A percentile compares a stretch with the other conserved stretches of the same genome.
Conservation (phyloP, 2,888 invertebrate species). For the Drosophila birchii region DNA sequence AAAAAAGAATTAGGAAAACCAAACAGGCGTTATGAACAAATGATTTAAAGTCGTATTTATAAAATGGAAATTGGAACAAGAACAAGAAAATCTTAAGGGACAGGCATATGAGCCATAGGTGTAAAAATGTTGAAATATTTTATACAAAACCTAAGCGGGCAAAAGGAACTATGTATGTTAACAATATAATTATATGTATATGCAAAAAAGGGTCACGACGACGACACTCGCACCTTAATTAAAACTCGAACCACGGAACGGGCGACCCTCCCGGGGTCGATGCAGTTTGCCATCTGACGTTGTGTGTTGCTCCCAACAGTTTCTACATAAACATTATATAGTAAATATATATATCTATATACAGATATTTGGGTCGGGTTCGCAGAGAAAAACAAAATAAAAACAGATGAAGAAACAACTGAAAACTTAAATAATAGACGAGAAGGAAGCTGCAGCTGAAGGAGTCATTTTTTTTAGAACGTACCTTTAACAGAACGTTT, state of each 20-base stretch:
- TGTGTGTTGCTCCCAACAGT: constrained; percentile 24
- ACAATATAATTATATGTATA: constrained; percentile 7
- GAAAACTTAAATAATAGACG: constrained; percentile 31
- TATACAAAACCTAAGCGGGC: constrained; percentile 18
- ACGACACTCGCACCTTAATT: constrained; percentile 13
- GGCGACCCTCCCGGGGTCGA: constrained; percentile 33
- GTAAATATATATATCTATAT: constrained; percentile 13
- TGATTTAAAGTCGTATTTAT: constrained; percentile 31
- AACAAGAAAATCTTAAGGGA: constrained; percentile 20
- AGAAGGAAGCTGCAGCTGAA: constrained; percentile 8
- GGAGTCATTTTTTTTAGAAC: constrained; percentile 68
- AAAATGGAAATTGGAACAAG: constrained; percentile 25
- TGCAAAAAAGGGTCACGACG: constrained; percentile 17
- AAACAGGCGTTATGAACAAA: constrained; percentile 41
- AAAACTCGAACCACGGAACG: constrained; percentile 6
- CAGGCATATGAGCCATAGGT: constrained; percentile 9
- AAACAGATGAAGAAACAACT: not conserved
- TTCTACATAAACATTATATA: constrained; percentile 57
- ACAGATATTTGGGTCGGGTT: constrained; percentile 21
- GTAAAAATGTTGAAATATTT: constrained; percentile 31
- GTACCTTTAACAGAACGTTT: constrained; percentile 65
- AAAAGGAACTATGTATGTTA: constrained; percentile 9
- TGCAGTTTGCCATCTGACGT: constrained; percentile 23
- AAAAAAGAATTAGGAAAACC: constrained; percentile 11
- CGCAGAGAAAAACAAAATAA: not conserved